Evolutionary conservation across 2,797 vertebrate species (phyloP), one percentile per base, ranked within the genome.

Genomic region (Coranthus polyacanthus): DNA sequence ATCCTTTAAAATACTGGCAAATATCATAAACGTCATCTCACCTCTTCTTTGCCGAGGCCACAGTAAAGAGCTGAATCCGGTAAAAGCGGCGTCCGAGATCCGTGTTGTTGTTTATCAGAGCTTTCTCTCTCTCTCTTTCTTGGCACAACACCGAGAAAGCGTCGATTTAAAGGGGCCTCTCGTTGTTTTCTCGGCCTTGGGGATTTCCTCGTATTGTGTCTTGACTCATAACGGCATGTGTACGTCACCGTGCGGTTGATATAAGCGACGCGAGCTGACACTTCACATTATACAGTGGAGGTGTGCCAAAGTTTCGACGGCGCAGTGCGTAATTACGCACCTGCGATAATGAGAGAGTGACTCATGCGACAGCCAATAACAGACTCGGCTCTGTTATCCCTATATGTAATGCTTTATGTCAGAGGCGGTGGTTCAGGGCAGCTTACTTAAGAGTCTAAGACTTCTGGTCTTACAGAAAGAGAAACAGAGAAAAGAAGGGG

Each of bases 181-280:
- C 77, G 53, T 55, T 73, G 64, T 66, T 67, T 64, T 75, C 42
- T 80, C 71, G 47, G 76, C 80, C 81, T 55, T 57, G 89, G 93
- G 92, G 90, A 88, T 93, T 94, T 93, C 92, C 92, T 91, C 62
- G 71, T 6, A 52, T 86, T 76, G 77, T 84, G 75, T 62, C 69
- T 66, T 65, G 82, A 58, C 42, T 83, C 79, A 79, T 41, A 36
- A 10, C 42, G 44, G 50, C 17, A 8, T 6, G 61, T 1, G 61
- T 4, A 75, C 88, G 90, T 92, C 89, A 90, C 78, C 2, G 68
- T 5, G 72, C 63, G 77, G 46, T 16, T 34, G 75, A 47, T 9
- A 12, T 1, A 13, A 59, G 66, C 36, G 47, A 75, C 64, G 68
- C 55, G 12, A 29, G 69, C 59, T 69, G 72, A 79, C 65, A 56